Evolutionary conservation across 1,140 invertebrate genomes (phyloP), one percentile per base, ranked within the genome.

Genomic region (Pararge aegeria): DNA sequence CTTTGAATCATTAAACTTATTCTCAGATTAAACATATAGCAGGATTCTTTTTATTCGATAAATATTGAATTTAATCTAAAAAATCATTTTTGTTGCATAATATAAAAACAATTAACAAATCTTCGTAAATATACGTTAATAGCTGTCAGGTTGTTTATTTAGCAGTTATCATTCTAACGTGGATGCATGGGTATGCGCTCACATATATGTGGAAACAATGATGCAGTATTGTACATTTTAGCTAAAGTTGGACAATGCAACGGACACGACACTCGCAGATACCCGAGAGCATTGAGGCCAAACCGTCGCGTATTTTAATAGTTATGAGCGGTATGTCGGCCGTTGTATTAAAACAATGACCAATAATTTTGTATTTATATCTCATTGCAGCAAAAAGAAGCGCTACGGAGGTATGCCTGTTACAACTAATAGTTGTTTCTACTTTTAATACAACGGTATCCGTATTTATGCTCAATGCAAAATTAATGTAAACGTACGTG

Each of bases 361-460:
- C 80, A 80, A 85, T 87, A 87, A 87, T 70, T 85, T 76, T 75
- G 73, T 75, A 76, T 81, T 85, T 83, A 82, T 76, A 77, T 75
- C 76, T 79, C 80, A 83, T 80, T 73, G 78, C 67, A 66, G 68
- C 66, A 62, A 67, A 34, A 70, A 73, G 55, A 67, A 76, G 58
- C 64, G 58, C 64, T 24, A 24, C 24, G 59, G 61, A 46, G 29
- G 49, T 46, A 61, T 55, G 16, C 44, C 53, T 66, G 65, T 68
- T 68, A 51, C 59, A 56, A 63, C 65, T 62, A 51, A 55, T 53
- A 65, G 55, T 55, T 55, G 46, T 49, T 62, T 52, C 21, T 59
- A 53, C 51, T 40, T 40, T 10, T 24, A 38, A 53, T 40, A 24
- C 46, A 49, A 49, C n/a, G 27, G n/a, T 37, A 27, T 6, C n/a